Evolutionary conservation across 2,797 vertebrate genomes (phyloP), one percentile per base, ranked within the genome.

Genomic region (Falco rusticolus): DNA sequence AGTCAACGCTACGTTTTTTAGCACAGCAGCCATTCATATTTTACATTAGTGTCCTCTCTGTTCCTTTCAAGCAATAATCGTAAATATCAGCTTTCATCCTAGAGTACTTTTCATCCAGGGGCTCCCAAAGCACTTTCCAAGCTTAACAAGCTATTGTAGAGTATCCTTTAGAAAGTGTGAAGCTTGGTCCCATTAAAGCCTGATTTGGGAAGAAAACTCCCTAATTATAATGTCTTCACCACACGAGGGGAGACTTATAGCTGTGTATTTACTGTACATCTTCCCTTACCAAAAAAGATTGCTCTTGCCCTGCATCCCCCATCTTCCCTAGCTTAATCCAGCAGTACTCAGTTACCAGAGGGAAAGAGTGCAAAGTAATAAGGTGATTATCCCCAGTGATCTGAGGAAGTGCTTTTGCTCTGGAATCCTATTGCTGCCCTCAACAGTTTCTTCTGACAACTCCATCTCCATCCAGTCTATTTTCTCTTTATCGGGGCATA

Each of bases 1-100:
- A 95, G 80, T 88, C 93, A 93, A 70, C 13, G 4, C 79, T 68
- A 72, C 1, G 4, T 81, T 92, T 97, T 94, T 96, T 93, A 96
- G 86, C 87, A 95, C 72, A 88, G 76, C 75, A 84, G 84, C 87
- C 90, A 89, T 96, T 97, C 96, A 94, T 93, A 96, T 96, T 95
- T 96, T 96, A 96, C 89, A 56, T 69, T 88, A 87, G 87, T 89
- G 78, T 84, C 70, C 53, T 89, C 84, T 94, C 75, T 83, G 84
- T 78, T 96, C 68, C 80, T 96, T 96, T 95, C 75, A 89, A 95
- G 92, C 95, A 93, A 97, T 96, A 96, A 95, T 96, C 92, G 2
- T 97, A 97, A 96, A 97, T 96, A 97, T 93, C 93, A 93, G 72
- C 87, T 95, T 97, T 96, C 96, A 95, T 96, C 89, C 84, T 90